Evolutionary conservation across 2,888 invertebrate genomes (phyloP), one percentile per base, ranked within the genome.

Genomic region (Conops quadrifasciatus): DNA sequence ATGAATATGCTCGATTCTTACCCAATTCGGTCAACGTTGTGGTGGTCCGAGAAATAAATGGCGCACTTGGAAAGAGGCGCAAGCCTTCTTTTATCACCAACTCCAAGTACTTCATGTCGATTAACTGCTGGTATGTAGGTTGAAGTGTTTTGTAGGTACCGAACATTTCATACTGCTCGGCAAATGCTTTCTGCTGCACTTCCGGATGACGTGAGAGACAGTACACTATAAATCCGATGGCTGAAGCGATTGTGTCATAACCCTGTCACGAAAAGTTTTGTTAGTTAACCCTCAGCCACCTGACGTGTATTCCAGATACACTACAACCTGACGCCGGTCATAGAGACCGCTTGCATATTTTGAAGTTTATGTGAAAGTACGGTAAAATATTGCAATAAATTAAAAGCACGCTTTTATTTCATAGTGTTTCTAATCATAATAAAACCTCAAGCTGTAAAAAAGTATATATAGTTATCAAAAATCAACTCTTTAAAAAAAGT

Each of bases 241-340:
- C 89, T 3, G 89, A 88, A 0, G 89, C 87, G 0, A 89, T 89
- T 0, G 89, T 90, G 75, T 89, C 89, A 75, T 89, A 89, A 9
- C 89, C 89, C 88, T 89, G 74, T 5, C 13, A 13, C 13, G 5
- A 13, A 43, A 43, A 13, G 45, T 43, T 43, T 43, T 43, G 45
- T n/a, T n/a, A n/a, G n/a, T n/a, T n/a, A n/a, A n/a, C n/a, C n/a
- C n/a, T n/a, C n/a, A n/a, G n/a, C n/a, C n/a, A n/a, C n/a, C n/a
- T n/a, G n/a, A n/a, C n/a, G n/a, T n/a, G n/a, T n/a, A n/a, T n/a
- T n/a, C n/a, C n/a, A n/a, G n/a, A n/a, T n/a, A n/a, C n/a, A n/a
- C n/a, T n/a, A n/a, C n/a, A n/a, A n/a, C n/a, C n/a, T n/a, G n/a
- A n/a, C n/a, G n/a, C n/a, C n/a, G n/a, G n/a, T n/a, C n/a, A n/a